These are phyloP conservation scores for Gnathonemus longibarbis DNA, from an alignment of 2,113 vertebrate species.

Conservation along the genomic window DNA sequence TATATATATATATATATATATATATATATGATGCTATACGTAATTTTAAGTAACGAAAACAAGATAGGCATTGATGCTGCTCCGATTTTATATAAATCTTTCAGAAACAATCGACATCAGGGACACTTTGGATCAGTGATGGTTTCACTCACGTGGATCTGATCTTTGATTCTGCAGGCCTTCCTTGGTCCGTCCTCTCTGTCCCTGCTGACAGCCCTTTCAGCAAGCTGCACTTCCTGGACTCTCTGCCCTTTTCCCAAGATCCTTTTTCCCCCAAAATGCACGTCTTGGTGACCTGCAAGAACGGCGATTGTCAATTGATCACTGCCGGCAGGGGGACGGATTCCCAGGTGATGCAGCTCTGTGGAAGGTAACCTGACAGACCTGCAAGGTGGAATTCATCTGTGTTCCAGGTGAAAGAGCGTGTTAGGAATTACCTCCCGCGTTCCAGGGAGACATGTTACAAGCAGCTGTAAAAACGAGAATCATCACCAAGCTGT, in stretches of 20 bases:
- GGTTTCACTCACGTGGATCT: slow-evolving; percentile 5
- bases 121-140: background rate
- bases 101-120: background rate
- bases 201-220: slow-evolving; percentile 54
- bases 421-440: background rate
- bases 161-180: slow-evolving; percentile 48
- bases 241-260: slow-evolving; percentile 17
- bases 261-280: slow-evolving; percentile 31
- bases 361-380: slow-evolving; percentile 60
- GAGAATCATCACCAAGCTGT: background rate
- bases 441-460: background rate
- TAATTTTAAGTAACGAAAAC: background rate
- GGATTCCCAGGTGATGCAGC: slow-evolving; percentile 33
- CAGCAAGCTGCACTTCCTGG: slow-evolving; percentile 63
- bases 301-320: slow-evolving; percentile 59
- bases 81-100: background rate
- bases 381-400: background rate
- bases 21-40: background rate
- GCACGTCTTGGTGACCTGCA: slow-evolving; percentile 61
- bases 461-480: background rate
- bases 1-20: no score
- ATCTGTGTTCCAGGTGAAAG: background rate
- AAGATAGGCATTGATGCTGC: background rate
- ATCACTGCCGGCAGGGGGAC: slow-evolving; percentile 41
- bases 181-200: slow-evolving; percentile 57